Base-by-base conservation (phyloP, 2,797 vertebrate species). In the Chelmon rostratus region DNA sequence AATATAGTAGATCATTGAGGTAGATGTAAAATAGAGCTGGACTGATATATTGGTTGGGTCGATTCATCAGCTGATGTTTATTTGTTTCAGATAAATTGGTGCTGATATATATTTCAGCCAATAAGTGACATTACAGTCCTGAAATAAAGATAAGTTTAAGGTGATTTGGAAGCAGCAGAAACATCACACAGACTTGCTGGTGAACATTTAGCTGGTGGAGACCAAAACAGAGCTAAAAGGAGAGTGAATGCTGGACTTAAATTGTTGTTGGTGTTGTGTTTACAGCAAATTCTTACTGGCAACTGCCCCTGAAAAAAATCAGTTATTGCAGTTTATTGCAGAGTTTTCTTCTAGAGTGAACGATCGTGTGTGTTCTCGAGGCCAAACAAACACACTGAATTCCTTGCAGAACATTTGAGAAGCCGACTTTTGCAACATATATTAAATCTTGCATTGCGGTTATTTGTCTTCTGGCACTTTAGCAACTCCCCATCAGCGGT, bases 41-140 rank as follows among this genome's bases (percentile, higher is more conserved):
- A 31, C 8, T 57, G 52, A 61, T 37, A n/a, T 52, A 74, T 50
- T 49, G 3, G 2, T 50, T 49, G 3, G 2, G 1, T 11, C 12
- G 23, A 49, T 38, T 25, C 50, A 63, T 79, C 25, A 19, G 28
- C 57, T 66, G 49, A 46, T 57, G 58, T 71, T 21, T 59, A 21
- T 21, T 66, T 35, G 31, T 47, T 76, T 37, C 4, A n/a, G 54
- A 75, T 54, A 7, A 23, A 61, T 10, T 62, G 19, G 5, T 38
- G 44, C 56, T 28, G 52, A 19, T 1, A 16, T 47, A 18, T 44
- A 38, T 54, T 21, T 71, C 15, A 21, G 37, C 6, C 49, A 18
- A 21, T 21, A 38, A 35, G 5, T 61, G 53, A 18, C 6, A 46
- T 47, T 38, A 23, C 50, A 53, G 31, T 47, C 15, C 15, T 63